These are phyloP conservation scores for Drosophila barbarae DNA, from an alignment of 2,888 invertebrate genomes.

Conservation along the genomic window DNA sequence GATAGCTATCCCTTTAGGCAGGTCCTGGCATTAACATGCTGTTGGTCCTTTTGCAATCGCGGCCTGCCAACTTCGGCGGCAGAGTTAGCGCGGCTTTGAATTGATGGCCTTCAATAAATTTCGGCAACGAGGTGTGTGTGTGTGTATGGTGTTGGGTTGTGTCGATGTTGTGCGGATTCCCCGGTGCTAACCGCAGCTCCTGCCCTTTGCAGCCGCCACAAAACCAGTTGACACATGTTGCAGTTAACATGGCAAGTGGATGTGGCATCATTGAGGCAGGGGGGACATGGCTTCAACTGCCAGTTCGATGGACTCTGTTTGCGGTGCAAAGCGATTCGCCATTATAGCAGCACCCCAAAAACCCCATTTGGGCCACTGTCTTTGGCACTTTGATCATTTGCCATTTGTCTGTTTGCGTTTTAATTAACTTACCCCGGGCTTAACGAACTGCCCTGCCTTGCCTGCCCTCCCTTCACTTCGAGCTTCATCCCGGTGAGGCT, in stretches of 20 bases:
- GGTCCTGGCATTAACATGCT: constrained; percentile 10
- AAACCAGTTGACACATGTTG: constrained; percentile 65
- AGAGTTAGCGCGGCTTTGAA: constrained; percentile 31
- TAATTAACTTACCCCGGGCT: constrained; percentile 63
- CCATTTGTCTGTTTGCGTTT: constrained; percentile 57
- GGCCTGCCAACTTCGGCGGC: constrained; percentile 20
- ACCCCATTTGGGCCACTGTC: constrained; percentile 27
- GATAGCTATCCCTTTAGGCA: constrained; percentile 5
- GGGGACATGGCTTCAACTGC: constrained; percentile 27
- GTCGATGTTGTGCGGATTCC: background rate
- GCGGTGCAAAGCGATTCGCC: constrained; percentile 56
- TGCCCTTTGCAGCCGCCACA: constrained; percentile 17
- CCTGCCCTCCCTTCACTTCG: background rate
- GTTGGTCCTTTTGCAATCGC: constrained; percentile 18
- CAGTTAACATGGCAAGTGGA: constrained; percentile 42
- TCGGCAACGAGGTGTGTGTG: constrained; percentile 21
- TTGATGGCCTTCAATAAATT: constrained; percentile 51
- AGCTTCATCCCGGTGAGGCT: constrained; percentile 14
- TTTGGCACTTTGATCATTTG: constrained; percentile 56
- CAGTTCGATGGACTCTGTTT: constrained; percentile 43
- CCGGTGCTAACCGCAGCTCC: constrained; percentile 22
- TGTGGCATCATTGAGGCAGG: constrained; percentile 8
- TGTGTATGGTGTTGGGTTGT: background rate
- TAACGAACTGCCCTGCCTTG: constrained; percentile 53
- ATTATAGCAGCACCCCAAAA: constrained; percentile 38